Percentiles rank a stretch among this genome's conserved stretches.
Conservation (phyloP, 2,797 vertebrate genomes). For the Esox masquinongy region DNA sequence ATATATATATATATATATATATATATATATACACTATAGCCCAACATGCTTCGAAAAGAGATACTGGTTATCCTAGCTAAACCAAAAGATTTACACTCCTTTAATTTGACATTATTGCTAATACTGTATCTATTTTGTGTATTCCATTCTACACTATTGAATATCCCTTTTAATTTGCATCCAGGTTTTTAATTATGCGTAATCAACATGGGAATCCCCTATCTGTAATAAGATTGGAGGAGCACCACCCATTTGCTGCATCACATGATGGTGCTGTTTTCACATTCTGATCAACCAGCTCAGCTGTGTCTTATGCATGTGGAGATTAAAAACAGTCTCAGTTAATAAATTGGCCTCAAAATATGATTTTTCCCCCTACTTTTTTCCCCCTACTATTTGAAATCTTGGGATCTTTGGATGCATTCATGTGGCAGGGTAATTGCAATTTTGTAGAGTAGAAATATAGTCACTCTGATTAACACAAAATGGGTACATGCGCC, state of each 20-base stretch:
- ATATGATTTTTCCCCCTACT: slow-evolving; percentile 5
- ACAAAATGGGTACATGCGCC: not conserved
- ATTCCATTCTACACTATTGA: slow-evolving; percentile 2
- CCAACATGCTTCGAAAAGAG: not conserved
- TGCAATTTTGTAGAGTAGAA: not conserved
- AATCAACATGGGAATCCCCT: slow-evolving; percentile 53
- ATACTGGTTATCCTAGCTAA: not conserved
- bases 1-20: too few relatives aligned
- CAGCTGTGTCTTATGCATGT: slow-evolving; percentile 29
- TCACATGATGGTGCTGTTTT: slow-evolving; percentile 31
- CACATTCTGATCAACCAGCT: slow-evolving; percentile 18
- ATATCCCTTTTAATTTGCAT: not conserved
- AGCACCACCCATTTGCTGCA: slow-evolving; percentile 35
- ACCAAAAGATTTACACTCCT: not conserved
- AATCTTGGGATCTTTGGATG: slow-evolving; percentile 20
- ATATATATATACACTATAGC: not conserved
- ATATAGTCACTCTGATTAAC: not conserved
- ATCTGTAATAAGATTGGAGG: slow-evolving; percentile 41
- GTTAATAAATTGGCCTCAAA: slow-evolving; percentile 57
- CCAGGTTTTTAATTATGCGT: slow-evolving; percentile 12
- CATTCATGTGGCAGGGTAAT: slow-evolving; percentile 9
- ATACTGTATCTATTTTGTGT: not conserved
- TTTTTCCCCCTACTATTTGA: slow-evolving; percentile 36
- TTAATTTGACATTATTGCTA: not conserved
- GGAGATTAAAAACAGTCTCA: slow-evolving; percentile 44